phyloP scores from a whole-genome alignment of 2,888 invertebrate genomes.

The Nymphalis polychloros region DNA sequence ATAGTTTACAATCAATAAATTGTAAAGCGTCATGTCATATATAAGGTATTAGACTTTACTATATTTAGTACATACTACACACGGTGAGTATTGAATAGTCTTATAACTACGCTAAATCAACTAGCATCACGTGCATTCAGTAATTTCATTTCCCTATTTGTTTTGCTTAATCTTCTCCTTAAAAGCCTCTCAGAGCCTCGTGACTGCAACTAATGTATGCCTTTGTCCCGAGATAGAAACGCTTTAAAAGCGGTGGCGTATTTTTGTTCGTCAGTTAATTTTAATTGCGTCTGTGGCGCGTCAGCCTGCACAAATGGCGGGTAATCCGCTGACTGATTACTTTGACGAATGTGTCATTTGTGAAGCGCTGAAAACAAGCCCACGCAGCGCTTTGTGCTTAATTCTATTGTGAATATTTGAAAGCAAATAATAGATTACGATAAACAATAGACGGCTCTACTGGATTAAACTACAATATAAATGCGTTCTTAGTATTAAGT shows the following conservation, averaged over 20 bases:
- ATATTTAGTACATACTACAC: not conserved
- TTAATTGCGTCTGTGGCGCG: slow-evolving; percentile 30
- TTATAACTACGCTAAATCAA: not conserved
- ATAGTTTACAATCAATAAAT: too few species aligned
- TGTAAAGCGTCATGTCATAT: too few species aligned
- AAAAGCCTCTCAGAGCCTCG: slow-evolving; percentile 19
- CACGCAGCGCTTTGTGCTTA: slow-evolving; percentile 15
- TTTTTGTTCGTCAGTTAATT: slow-evolving; percentile 19
- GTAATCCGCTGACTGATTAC: slow-evolving; percentile 30
- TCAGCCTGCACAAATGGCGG: slow-evolving; percentile 29
- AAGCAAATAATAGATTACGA: slow-evolving; percentile 5
- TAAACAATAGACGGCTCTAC: slow-evolving; percentile 1
- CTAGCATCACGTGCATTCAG: not conserved
- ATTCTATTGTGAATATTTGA: slow-evolving; percentile 9
- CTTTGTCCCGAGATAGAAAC: not conserved
- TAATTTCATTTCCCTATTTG: slow-evolving; percentile 1
- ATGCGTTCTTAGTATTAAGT: not conserved
- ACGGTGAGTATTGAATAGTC: not conserved
- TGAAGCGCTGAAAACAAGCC: slow-evolving; percentile 21
- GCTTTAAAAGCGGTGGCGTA: slow-evolving; percentile 7
- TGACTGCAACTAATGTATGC: slow-evolving; percentile 13
- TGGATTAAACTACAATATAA: slow-evolving; percentile 3
- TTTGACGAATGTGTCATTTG: slow-evolving; percentile 17
- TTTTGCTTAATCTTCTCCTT: slow-evolving; percentile 16
- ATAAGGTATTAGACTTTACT: too few species aligned